Percentiles rank a stretch among this genome's conserved stretches.
phyloP scores from a whole-genome alignment of 2,113 vertebrate species.

The Notarius quadriscutis region DNA sequence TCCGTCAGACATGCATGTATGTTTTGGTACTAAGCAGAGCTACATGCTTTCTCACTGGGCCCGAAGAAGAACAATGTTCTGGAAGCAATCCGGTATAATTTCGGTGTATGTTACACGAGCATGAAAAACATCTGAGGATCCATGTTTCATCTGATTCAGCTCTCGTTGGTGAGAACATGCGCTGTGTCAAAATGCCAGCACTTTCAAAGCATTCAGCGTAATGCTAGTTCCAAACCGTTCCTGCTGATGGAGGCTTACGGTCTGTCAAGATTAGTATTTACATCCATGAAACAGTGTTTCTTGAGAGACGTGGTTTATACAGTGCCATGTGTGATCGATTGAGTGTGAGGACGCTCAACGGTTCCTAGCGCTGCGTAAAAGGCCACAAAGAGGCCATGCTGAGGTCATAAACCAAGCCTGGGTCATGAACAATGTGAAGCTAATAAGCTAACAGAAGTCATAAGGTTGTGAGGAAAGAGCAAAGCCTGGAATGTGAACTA shows the following conservation, averaged over 20 bases:
- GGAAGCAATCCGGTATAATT: constrained; percentile 57
- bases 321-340: constrained; percentile 8
- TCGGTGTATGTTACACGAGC: constrained; percentile 55
- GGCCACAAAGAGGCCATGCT: background rate
- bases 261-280: background rate
- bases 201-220: constrained; percentile 17
- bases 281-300: background rate
- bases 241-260: background rate
- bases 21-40: constrained; percentile 17
- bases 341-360: background rate
- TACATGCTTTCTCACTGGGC: constrained; percentile 21
- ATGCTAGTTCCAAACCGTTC: background rate
- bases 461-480: constrained; percentile 14
- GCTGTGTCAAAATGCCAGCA: constrained; percentile 39
- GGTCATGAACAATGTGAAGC: constrained; percentile 23
- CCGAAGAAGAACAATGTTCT: constrained; percentile 39
- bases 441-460: constrained; percentile 20
- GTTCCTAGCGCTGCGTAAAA: background rate
- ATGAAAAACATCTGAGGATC: constrained; percentile 42
- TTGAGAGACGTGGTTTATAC: background rate
- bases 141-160: constrained; percentile 34
- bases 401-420: constrained; percentile 22
- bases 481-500: constrained; percentile 5
- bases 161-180: constrained; percentile 47
- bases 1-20: background rate